These are phyloP conservation scores for Lathronympha strigana DNA, from an alignment of 2,888 invertebrate species.

Conservation along the genomic window DNA sequence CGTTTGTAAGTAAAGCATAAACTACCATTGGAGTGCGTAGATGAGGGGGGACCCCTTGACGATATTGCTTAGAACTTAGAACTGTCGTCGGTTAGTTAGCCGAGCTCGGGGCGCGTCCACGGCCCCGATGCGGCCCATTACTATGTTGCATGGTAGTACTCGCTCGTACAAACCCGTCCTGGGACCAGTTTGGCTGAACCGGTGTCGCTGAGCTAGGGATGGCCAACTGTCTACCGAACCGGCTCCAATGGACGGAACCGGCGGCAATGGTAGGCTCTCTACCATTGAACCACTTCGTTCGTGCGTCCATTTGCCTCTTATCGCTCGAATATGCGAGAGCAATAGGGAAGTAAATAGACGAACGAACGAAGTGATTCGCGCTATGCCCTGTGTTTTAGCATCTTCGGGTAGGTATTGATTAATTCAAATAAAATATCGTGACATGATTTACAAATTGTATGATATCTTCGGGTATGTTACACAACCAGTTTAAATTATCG, in stretches of 20 bases:
- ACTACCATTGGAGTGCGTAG: not conserved
- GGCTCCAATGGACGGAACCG: too few relatives aligned
- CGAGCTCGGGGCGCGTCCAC: not conserved
- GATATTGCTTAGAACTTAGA: slow-evolving; percentile 4
- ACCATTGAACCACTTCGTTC: too few relatives aligned
- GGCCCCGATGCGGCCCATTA: slow-evolving; percentile 19
- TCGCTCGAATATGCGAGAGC: too few relatives aligned
- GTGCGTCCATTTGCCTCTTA: too few relatives aligned
- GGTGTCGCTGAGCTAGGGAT: slow-evolving; percentile 25
- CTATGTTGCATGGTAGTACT: slow-evolving; percentile 30
- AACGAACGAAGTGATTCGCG: too few relatives aligned
- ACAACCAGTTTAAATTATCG: too few relatives aligned
- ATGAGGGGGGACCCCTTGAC: not conserved
- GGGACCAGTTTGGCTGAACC: slow-evolving; percentile 27
- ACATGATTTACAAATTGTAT: too few relatives aligned
- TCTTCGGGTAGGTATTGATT: not conserved
- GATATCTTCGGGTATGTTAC: too few relatives aligned
- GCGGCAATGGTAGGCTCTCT: too few relatives aligned
- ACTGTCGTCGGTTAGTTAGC: not conserved
- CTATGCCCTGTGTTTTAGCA: too few relatives aligned
- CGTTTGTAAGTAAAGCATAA: not conserved
- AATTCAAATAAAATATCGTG: not conserved
- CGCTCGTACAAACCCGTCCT: slow-evolving; percentile 28
- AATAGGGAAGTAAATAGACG: too few relatives aligned
- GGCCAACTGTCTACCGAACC: not conserved